Conservation (phyloP, 1,140 invertebrate genomes). For the Atta texana region DNA sequence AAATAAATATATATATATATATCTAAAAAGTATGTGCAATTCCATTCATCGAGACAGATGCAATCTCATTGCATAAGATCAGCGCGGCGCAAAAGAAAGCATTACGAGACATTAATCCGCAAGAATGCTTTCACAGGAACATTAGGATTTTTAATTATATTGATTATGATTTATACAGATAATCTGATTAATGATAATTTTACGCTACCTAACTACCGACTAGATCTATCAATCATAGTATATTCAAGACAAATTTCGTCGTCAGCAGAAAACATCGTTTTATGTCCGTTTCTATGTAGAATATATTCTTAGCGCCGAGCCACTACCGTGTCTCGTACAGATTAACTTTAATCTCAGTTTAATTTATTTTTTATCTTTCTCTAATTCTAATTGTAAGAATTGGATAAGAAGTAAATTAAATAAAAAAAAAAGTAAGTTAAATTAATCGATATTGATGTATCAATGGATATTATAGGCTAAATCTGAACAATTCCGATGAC, state of each 20-base stretch:
- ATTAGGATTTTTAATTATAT: not conserved
- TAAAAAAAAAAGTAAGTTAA: too few species aligned
- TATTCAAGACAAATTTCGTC: not conserved
- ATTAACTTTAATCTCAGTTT: too few species aligned
- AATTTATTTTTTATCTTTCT: too few species aligned
- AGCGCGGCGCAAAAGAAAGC: constrained; percentile 46
- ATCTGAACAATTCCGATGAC: not conserved
- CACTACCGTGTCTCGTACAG: too few species aligned
- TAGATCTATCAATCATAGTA: not conserved
- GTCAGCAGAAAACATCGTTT: too few species aligned
- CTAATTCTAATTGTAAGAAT: too few species aligned
- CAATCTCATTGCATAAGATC: constrained; percentile 61
- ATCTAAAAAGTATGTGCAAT: constrained; percentile 61
- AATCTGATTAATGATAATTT: constrained; percentile 4
- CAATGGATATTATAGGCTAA: not conserved
- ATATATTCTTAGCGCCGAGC: too few species aligned
- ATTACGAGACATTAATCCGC: constrained; percentile 22
- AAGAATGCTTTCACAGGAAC: constrained; percentile 15
- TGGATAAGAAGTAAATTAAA: too few species aligned
- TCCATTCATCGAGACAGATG: constrained; percentile 56
- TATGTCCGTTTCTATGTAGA: too few species aligned
- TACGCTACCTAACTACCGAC: not conserved
- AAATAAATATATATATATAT: constrained; percentile 3
- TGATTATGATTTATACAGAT: too few species aligned
- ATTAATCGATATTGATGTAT: too few species aligned